Evolutionary conservation across 2,113 vertebrate species (phyloP), one percentile per base, ranked within the genome.

Genomic region (Scophthalmus maximus): DNA sequence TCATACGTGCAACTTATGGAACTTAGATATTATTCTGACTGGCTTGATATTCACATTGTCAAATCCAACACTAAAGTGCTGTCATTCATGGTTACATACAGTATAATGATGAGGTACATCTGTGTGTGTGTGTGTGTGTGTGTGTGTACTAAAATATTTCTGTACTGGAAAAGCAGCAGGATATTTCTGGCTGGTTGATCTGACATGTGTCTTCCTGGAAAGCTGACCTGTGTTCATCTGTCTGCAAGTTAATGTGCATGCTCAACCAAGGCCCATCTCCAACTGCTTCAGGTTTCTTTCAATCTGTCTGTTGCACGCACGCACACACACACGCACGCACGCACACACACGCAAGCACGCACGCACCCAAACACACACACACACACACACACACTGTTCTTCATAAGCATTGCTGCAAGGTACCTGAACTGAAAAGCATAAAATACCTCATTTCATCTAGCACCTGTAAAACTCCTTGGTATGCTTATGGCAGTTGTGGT

Each of bases 281-380:
- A 83, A 65, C 72, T 74, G 76, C 79, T 81, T 80, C 79, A 78
- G 65, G 77, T 82, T 81, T 81, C 51, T 14, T 72, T 50, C 82
- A 87, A 92, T 90, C 89, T 91, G 87, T 83, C 46, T 62, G 52
- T 50, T 18, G 3, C 57, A 44, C 60, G 66, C 44, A 49, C 62
- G 38, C 55, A 65, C 60, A 9, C 25, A 50, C 29, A 59, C 7
- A 52, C 49, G 65, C 61, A 17, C 9, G 4, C 32, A 62, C 7
- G 51, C 47, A 68, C 63, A 22, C 11, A 6, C 58, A 42, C 62
- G 65, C 47, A 49, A 60, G 42, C 56, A 70, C 62, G 9, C 27
- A 57, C 36, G 58, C 6, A 50, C 55, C 64, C 62, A 20, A 8
- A 20, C 10, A 6, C 57, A 40, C 61, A 67, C 46, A 50, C 59